A percentile compares a stretch with the other conserved stretches of the same genome.
Evolutionary conservation across 1,140 invertebrate species (phyloP).

Genomic region (Drosophila ficusphila): DNA sequence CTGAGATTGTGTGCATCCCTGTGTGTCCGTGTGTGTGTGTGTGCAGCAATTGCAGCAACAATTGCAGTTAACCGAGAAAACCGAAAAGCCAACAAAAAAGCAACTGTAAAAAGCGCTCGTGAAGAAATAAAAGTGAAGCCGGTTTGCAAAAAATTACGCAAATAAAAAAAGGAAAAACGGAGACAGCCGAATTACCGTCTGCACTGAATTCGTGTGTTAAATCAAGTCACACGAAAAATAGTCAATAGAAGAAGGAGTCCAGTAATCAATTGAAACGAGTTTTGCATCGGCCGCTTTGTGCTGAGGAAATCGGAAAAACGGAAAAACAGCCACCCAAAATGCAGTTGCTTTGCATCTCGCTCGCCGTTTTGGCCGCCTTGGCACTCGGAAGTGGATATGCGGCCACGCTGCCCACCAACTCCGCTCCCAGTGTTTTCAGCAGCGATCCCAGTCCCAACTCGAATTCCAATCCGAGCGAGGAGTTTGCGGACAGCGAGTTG

Average conservation of each 20-base stretch:
- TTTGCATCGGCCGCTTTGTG: conserved; percentile 65
- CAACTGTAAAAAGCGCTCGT: conserved; percentile 45
- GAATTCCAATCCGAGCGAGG: conserved; percentile 8
- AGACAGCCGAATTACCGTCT: conserved; percentile 53
- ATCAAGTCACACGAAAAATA: conserved; percentile 55
- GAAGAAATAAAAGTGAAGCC: conserved; percentile 80
- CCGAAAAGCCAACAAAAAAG: conserved; percentile 51
- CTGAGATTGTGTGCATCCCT: conserved; percentile 20
- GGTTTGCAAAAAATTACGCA: conserved; percentile 77
- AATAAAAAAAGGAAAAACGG: conserved; percentile 49
- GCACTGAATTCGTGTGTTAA: conserved; percentile 46
- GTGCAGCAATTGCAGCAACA: conserved; percentile 74
- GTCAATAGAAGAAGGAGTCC: conserved; percentile 32
- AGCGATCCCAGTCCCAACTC: conserved; percentile 27
- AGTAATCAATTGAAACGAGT: conserved; percentile 75
- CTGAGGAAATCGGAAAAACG: conserved; percentile 33
- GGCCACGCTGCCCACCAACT: conserved; percentile 58
- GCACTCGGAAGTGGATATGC: conserved; percentile 68
- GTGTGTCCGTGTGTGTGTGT: conserved; percentile 14
- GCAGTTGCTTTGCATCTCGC: conserved; percentile 57
- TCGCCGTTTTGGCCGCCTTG: conserved; percentile 44
- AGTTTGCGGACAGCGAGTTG: conserved; percentile 4
- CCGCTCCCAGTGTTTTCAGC: conserved; percentile 49
- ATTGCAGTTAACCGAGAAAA: conserved; percentile 80
- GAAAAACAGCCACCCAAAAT: conserved; percentile 41